phyloP scores from a whole-genome alignment of 2,113 vertebrate species.

The Apodemus speciosus region DNA sequence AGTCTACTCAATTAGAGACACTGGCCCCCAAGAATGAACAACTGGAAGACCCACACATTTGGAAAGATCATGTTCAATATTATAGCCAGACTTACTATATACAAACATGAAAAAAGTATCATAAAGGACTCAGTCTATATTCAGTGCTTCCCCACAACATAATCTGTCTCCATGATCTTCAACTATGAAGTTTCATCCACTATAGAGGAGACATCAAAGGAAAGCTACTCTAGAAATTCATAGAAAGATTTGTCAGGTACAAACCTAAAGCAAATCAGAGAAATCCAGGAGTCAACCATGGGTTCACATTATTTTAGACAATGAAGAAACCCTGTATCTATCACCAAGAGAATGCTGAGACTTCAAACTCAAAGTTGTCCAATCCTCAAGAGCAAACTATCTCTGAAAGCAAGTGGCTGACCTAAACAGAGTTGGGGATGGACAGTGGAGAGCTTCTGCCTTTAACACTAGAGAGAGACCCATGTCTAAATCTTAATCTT shows the following conservation, averaged over 20 bases:
- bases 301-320: not conserved
- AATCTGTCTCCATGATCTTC: not conserved
- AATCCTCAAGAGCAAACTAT: not conserved
- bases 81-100: not conserved
- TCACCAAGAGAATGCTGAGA: not conserved
- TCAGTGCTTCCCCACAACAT: not conserved
- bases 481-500: not conserved
- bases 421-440: not conserved
- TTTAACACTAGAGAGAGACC: not conserved
- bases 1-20: not conserved
- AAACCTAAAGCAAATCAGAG: not conserved
- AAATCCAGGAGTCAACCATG: not conserved
- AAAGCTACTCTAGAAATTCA: not conserved
- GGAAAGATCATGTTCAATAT: not conserved
- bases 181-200: not conserved
- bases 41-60: not conserved
- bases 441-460: not conserved
- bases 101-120: not conserved
- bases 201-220: not conserved
- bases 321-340: not conserved
- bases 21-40: too few relatives aligned
- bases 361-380: not conserved
- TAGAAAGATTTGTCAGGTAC: not conserved
- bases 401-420: not conserved
- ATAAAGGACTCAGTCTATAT: fast-evolving